Evolutionary conservation across 2,797 vertebrate genomes (phyloP).

Genomic region (Pseudochirops corinnae): DNA sequence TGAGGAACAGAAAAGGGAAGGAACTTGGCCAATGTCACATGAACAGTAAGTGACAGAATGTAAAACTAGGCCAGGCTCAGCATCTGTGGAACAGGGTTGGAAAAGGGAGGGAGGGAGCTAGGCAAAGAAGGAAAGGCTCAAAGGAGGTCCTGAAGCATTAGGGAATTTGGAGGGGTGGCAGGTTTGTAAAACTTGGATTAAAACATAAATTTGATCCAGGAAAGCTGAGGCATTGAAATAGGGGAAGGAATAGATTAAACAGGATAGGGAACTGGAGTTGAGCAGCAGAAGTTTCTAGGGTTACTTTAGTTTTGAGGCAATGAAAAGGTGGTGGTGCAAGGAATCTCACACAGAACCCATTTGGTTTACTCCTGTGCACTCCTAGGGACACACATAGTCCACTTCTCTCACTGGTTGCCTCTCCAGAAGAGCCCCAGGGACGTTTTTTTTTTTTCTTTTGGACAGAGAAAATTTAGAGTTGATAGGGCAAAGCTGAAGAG

Average conservation of each 20-base stretch:
- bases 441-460: background rate
- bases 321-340: background rate
- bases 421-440: background rate
- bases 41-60: constrained; percentile 11
- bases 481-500: background rate
- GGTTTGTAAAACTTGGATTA: background rate
- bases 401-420: background rate
- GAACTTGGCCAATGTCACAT: background rate
- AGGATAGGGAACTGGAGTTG: background rate
- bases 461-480: background rate
- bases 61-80: background rate
- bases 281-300: background rate
- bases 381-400: background rate
- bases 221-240: background rate
- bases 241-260: background rate
- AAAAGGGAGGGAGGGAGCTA: background rate
- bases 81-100: background rate
- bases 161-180: background rate
- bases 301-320: background rate
- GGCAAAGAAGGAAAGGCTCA: background rate
- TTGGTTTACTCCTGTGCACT: background rate
- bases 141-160: background rate
- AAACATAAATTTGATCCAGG: background rate
- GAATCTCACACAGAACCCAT: background rate
- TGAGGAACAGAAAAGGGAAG: background rate